Base-by-base conservation (phyloP, 2,113 vertebrate species). In the Psittacus erithacus region DNA sequence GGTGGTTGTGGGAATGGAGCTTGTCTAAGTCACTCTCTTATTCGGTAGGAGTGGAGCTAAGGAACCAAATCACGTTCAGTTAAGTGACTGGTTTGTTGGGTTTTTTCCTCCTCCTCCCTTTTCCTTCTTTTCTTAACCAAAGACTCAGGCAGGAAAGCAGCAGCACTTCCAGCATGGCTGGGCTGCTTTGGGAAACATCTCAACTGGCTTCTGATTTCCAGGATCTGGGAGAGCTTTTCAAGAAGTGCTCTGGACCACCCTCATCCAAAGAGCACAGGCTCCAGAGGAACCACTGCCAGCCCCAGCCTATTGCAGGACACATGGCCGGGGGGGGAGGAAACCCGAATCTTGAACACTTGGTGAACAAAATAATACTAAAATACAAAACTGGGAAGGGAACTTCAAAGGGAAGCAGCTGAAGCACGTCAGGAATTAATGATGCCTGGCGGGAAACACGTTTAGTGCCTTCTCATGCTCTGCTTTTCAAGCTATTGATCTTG, bases 401-500 rank as follows among this genome's bases (percentile, higher is more conserved):
- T 95, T 97, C 97, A 97, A 97, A 96, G 93, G 39, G 29, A 93
- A 75, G 25, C 55, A 62, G 70, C 47, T 78, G 90, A 96, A 91
- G 63, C 77, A 53, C 93, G 95, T 95, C 83, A 95, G 77, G 90
- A 96, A 96, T 96, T 94, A 94, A 95, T 92, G 88, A 92, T 3
- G 47, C 74, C 83, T 92, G 79, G 87, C 95, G 91, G 96, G 96
- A 97, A 97, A 94, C 91, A 96, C 89, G 92, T 94, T 97, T 95
- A 96, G 92, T 92, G 94, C 82, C 85, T 96, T 92, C 87, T 95
- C 83, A 70, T 77, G 73, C 85, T 96, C 92, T 81, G 77, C 80
- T 92, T 96, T 94, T 89, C 88, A 96, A 97, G 91, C 92, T 96
- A 97, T 97, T 97, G 96, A 97, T 97, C 96, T 97, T 97, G 96